Evolutionary conservation across 2,113 vertebrate genomes (phyloP).

Genomic region (Laticauda colubrina): DNA sequence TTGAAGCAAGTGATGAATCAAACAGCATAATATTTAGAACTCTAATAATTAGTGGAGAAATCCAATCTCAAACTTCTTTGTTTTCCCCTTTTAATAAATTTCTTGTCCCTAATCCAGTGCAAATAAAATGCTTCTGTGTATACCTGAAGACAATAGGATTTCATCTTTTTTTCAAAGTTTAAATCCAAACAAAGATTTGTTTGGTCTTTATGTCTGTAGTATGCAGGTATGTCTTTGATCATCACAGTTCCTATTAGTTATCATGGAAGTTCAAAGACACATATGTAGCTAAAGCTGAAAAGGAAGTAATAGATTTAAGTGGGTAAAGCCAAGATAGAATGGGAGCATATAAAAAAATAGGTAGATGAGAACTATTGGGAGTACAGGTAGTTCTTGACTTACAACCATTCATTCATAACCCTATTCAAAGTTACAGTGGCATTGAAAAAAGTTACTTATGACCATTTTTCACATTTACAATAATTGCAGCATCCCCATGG

Average conservation of each 20-base stretch:
- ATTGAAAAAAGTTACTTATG: neutral
- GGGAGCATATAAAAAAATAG: neutral
- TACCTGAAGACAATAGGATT: neutral
- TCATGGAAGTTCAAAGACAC: neutral
- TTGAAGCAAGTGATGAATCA: neutral
- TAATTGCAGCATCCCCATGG: too few relatives aligned
- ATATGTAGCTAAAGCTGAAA: neutral
- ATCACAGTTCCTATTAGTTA: neutral
- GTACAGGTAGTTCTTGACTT: neutral
- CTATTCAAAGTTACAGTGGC: neutral
- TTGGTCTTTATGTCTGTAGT: neutral
- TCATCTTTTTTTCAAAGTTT: neutral
- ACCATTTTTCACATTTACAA: neutral
- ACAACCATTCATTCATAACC: neutral
- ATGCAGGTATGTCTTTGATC: neutral
- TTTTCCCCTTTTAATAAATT: neutral
- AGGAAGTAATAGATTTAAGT: neutral
- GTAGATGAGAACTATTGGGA: neutral
- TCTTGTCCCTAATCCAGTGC: neutral
- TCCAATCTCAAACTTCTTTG: neutral
- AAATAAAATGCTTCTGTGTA: neutral
- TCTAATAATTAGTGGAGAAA: neutral
- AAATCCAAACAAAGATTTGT: neutral
- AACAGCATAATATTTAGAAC: neutral
- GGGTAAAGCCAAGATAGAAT: neutral